Evolutionary conservation across 2,797 vertebrate species (phyloP).

Genomic region (Taeniopygia guttata): DNA sequence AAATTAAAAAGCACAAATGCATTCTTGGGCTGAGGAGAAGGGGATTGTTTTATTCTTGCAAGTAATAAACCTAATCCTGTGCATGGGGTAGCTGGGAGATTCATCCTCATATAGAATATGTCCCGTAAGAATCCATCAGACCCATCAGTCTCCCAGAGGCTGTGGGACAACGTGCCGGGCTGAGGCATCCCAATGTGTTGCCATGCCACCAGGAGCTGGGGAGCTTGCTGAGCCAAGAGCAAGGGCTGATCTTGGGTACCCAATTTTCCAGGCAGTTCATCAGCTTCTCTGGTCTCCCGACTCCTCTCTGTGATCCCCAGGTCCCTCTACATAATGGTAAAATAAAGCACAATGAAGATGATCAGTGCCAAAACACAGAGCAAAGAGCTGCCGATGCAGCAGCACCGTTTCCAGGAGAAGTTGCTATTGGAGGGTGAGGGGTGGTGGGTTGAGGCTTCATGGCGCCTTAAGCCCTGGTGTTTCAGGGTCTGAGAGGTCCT

Average conservation of each 20-base stretch:
- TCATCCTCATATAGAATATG: neutral
- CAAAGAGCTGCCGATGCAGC: neutral
- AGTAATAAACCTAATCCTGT: neutral
- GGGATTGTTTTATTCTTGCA: neutral
- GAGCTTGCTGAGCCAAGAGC: accelerated
- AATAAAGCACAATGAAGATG: neutral
- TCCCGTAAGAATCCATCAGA: neutral
- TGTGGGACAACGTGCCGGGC: neutral
- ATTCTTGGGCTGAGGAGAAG: neutral
- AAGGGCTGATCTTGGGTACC: neutral
- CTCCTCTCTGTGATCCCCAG: accelerated
- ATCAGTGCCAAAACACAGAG: neutral
- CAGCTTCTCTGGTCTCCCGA: neutral
- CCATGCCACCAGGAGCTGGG: neutral
- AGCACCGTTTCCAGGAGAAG: neutral
- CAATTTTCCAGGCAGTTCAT: neutral
- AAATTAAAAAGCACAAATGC: neutral
- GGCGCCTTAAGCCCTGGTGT: neutral
- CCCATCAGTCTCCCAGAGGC: neutral
- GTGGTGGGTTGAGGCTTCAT: accelerated
- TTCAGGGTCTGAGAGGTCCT: neutral
- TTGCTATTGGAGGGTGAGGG: accelerated
- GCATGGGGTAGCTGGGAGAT: neutral
- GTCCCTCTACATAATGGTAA: neutral
- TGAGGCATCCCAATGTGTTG: neutral